Percentiles rank a stretch among this genome's conserved stretches.
Conservation (phyloP, 2,888 invertebrate genomes). For the Harpalus rufipes region DNA sequence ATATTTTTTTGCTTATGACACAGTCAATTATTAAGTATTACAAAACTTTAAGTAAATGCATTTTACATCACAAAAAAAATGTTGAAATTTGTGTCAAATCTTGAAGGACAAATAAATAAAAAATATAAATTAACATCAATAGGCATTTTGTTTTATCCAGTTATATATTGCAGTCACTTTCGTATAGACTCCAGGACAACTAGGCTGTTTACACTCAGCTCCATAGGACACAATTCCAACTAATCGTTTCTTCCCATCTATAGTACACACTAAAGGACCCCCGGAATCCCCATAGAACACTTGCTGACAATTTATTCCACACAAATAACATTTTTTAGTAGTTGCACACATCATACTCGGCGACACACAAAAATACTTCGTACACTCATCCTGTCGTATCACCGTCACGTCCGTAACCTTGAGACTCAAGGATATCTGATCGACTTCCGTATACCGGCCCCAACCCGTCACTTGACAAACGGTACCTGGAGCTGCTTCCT, state of each 20-base stretch:
- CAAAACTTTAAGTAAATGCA: too few species aligned
- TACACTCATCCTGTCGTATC: not conserved
- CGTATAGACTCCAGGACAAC: conserved; percentile 22
- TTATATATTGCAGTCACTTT: not conserved
- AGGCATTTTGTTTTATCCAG: conserved; percentile 3
- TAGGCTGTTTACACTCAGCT: not conserved
- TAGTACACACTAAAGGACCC: conserved; percentile 20
- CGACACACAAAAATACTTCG: not conserved
- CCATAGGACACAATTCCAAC: conserved; percentile 36
- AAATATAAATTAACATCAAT: not conserved
- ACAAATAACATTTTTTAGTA: not conserved
- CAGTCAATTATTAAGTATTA: too few species aligned
- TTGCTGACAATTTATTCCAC: not conserved
- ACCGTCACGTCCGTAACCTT: conserved; percentile 1
- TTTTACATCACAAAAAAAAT: too few species aligned
- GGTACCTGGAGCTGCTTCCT: not conserved
- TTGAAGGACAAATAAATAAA: too few species aligned
- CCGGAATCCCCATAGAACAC: conserved; percentile 13
- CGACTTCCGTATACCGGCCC: conserved; percentile 27
- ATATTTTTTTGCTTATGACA: too few species aligned
- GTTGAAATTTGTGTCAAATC: too few species aligned
- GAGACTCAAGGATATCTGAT: not conserved
- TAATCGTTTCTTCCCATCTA: not conserved
- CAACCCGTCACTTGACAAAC: conserved; percentile 27
- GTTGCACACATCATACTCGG: conserved; percentile 14